Conservation (phyloP, 2,797 vertebrate species). For the Amazona ochrocephala region DNA sequence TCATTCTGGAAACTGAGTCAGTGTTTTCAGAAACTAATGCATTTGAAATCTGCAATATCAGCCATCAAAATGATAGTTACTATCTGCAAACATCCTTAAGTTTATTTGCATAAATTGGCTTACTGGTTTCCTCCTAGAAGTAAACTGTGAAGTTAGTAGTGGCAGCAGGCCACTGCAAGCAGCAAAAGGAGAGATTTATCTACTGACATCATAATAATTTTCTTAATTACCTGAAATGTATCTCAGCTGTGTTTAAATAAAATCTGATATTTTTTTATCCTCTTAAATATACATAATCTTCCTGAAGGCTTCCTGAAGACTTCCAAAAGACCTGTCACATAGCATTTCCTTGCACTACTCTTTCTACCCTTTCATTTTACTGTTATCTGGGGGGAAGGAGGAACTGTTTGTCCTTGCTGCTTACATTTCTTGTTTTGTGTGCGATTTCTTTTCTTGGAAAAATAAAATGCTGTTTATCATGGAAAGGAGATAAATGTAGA, state of each 20-base stretch:
- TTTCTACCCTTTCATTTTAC: not conserved
- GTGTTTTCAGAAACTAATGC: not conserved
- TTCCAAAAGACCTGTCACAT: not conserved
- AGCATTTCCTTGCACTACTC: not conserved
- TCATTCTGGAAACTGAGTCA: not conserved
- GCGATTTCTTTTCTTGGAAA: conserved; percentile 10
- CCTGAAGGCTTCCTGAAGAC: not conserved
- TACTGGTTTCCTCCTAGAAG: not conserved
- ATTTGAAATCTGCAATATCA: not conserved
- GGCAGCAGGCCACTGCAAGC: not conserved
- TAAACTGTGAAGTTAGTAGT: not conserved
- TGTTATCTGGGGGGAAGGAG: not conserved
- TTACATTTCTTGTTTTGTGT: not conserved
- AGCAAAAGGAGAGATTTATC: not conserved
- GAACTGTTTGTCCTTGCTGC: not conserved
- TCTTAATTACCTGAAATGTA: not conserved
- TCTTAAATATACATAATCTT: not conserved
- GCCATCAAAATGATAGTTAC: not conserved
- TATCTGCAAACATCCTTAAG: not conserved
- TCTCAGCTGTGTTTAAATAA: not conserved
- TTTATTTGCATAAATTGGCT: not conserved
- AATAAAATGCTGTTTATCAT: not conserved
- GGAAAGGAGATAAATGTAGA: not conserved
- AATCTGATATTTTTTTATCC: not conserved
- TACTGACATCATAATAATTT: not conserved